Conservation (phyloP, 2,113 vertebrate species). For the Pipa parva region DNA sequence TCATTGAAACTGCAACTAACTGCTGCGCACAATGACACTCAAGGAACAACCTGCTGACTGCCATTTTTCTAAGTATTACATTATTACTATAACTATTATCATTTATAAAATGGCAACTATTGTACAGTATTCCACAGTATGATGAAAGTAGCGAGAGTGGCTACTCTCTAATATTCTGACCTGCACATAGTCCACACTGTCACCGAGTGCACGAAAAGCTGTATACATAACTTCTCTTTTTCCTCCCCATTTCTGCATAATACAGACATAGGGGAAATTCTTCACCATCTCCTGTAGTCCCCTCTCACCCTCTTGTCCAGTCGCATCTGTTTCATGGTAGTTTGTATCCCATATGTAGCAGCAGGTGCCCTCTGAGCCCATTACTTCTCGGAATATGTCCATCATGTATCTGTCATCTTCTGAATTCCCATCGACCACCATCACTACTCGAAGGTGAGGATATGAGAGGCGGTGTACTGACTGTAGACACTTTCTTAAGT, state of each 20-base stretch:
- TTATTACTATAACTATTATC: too few relatives aligned
- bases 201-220: slow-evolving; percentile 88
- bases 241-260: slow-evolving; percentile 97
- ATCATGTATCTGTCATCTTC: slow-evolving; percentile 92
- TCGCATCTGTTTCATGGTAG: slow-evolving; percentile 69
- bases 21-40: too few relatives aligned
- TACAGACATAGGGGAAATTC: slow-evolving; percentile 76
- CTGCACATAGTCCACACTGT: slow-evolving; percentile 94
- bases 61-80: too few relatives aligned
- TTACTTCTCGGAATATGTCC: slow-evolving; percentile 93
- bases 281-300: slow-evolving; percentile 70
- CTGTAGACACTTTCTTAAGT: slow-evolving; percentile 89
- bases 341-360: slow-evolving; percentile 90
- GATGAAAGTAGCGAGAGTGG: not conserved
- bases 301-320: slow-evolving; percentile 58
- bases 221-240: slow-evolving; percentile 99
- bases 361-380: slow-evolving; percentile 76
- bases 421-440: slow-evolving; percentile 93
- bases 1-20: too few relatives aligned
- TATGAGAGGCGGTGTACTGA: slow-evolving; percentile 85
- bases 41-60: too few relatives aligned
- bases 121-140: not conserved
- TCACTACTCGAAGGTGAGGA: slow-evolving; percentile 86
- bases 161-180: slow-evolving; percentile 53
- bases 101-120: too few relatives aligned